Percentiles rank a stretch among this genome's conserved stretches.
Evolutionary conservation across 2,797 vertebrate genomes (phyloP).

Genomic region (Varecia variegata): DNA sequence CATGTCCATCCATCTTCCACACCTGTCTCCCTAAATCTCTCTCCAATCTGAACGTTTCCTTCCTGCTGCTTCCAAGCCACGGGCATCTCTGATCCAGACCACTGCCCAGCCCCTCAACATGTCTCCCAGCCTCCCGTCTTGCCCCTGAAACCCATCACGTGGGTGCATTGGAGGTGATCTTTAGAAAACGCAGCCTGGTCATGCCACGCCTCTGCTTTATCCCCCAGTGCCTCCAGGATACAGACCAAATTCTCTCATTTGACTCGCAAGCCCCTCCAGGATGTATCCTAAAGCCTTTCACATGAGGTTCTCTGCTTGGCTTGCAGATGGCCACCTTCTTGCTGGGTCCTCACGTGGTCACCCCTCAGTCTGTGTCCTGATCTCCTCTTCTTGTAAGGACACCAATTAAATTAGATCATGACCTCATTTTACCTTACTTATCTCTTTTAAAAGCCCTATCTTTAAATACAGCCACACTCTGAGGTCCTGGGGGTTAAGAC

Average conservation of each 20-base stretch:
- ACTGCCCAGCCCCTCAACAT: neutral
- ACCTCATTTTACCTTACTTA: neutral
- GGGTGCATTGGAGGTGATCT: neutral
- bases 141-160: neutral
- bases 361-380: neutral
- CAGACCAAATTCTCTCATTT: neutral
- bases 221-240: neutral
- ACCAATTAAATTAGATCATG: neutral
- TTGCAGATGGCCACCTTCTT: neutral
- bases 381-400: neutral
- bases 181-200: neutral
- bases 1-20: neutral
- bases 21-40: neutral
- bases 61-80: neutral
- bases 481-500: neutral
- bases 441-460: neutral
- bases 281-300: neutral
- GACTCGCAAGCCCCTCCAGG: neutral
- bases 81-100: neutral
- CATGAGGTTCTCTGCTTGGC: neutral
- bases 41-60: neutral
- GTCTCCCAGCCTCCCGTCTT: neutral
- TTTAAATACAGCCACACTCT: neutral
- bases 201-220: neutral
- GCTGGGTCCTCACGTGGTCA: neutral